Evolutionary conservation across 2,113 vertebrate genomes (phyloP).

Genomic region (Charina bottae): DNA sequence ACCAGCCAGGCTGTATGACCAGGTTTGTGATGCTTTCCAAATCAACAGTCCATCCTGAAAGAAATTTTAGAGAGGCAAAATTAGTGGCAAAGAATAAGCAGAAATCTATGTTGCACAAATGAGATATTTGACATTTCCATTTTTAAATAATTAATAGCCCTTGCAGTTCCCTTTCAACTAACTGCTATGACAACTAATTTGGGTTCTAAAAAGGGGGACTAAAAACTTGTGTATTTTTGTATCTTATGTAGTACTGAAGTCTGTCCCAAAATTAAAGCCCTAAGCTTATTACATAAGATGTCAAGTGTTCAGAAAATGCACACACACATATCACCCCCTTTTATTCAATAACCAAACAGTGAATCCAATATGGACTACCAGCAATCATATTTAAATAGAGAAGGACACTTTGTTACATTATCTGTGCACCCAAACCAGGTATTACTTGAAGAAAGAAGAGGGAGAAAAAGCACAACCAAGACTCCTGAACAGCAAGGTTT

Average conservation of each 20-base stretch:
- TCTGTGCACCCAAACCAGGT: not conserved
- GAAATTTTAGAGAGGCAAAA: conserved; percentile 63
- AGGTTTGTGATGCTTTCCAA: conserved; percentile 80
- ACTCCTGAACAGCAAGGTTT: conserved; percentile 7
- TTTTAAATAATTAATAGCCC: not conserved
- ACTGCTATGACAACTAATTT: not conserved
- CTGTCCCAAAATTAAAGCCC: not conserved
- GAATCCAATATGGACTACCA: conserved; percentile 32
- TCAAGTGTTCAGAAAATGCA: conserved; percentile 18
- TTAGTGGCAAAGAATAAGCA: conserved; percentile 51
- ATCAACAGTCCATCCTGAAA: conserved; percentile 82
- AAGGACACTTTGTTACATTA: conserved; percentile 1
- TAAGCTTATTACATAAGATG: not conserved
- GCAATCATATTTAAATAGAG: not conserved
- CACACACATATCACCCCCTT: not conserved
- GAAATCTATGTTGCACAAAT: not conserved
- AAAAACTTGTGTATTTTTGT: conserved; percentile 19
- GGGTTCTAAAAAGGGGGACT: not conserved
- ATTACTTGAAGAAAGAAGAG: not conserved
- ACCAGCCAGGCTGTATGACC: conserved; percentile 66
- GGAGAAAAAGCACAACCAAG: not conserved
- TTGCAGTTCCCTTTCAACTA: not conserved
- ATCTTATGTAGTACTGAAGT: not conserved
- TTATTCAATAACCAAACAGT: conserved; percentile 31
- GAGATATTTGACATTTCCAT: not conserved